Evolutionary conservation across 2,113 vertebrate species (phyloP).

Genomic region (Bubo bubo): DNA sequence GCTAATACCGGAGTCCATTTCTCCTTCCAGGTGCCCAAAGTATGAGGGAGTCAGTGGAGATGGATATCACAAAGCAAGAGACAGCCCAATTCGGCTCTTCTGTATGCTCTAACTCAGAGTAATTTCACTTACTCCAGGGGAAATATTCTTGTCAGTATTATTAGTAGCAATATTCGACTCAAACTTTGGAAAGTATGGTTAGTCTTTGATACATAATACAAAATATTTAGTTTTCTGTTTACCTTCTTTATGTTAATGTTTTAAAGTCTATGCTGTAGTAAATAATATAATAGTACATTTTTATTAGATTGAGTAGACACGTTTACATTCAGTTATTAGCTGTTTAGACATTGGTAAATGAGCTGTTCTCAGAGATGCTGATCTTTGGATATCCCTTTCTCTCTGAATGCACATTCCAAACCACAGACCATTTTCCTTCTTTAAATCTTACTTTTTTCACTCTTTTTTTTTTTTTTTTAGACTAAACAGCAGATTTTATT

Average conservation of each 20-base stretch:
- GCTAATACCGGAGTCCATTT: background rate
- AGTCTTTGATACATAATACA: background rate
- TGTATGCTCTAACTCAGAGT: background rate
- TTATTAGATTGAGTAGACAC: conserved; percentile 14
- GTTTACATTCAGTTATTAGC: conserved; percentile 33
- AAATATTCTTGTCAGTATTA: conserved; percentile 1
- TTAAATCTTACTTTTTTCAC: background rate
- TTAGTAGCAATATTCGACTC: background rate
- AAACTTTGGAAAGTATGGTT: background rate
- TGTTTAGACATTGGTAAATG: conserved; percentile 40
- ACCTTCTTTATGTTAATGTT: background rate
- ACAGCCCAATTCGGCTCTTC: background rate
- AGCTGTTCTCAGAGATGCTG: background rate
- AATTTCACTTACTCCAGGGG: background rate
- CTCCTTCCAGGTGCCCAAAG: background rate
- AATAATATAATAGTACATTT: conserved; percentile 32
- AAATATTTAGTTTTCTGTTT: conserved; percentile 38
- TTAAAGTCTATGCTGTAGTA: background rate
- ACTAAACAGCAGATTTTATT: background rate
- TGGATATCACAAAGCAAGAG: background rate
- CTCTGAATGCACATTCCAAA: background rate
- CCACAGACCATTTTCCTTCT: background rate
- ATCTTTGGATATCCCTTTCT: background rate
- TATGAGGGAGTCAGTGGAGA: background rate
- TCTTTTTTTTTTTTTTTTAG: background rate